Evolutionary conservation across 2,888 invertebrate species (phyloP).

Genomic region (Drosophila multiciliata): DNA sequence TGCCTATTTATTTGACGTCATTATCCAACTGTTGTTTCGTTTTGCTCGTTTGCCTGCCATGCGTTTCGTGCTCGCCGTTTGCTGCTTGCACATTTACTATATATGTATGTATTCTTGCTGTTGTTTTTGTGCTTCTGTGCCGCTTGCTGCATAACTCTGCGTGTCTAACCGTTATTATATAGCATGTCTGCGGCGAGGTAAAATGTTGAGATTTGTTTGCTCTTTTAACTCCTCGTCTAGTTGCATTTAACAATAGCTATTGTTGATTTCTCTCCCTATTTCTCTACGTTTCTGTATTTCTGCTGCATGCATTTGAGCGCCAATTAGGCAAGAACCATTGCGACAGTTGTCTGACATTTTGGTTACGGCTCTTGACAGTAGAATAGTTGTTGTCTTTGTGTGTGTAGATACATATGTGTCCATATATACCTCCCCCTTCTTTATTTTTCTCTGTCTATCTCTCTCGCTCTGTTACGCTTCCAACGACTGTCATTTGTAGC

Average conservation of each 20-base stretch:
- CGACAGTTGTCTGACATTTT: conserved; percentile 69
- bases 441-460: background rate
- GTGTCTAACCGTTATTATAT: conserved; percentile 60
- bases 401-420: conserved; percentile 15
- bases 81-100: conserved; percentile 39
- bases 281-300: conserved; percentile 1
- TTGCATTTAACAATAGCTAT: conserved; percentile 30
- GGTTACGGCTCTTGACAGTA: conserved; percentile 44
- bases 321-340: conserved; percentile 62
- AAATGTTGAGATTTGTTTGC: conserved; percentile 41
- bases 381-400: conserved; percentile 8
- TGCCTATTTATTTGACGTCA: conserved; percentile 55
- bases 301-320: conserved; percentile 57
- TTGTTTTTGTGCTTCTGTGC: conserved; percentile 1
- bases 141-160: conserved; percentile 43
- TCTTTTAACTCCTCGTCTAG: conserved; percentile 16
- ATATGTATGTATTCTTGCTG: conserved; percentile 4
- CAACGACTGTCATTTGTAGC: conserved; percentile 51
- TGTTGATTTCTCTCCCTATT: conserved; percentile 3
- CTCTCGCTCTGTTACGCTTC: conserved; percentile 8
- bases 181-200: conserved; percentile 19
- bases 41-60: conserved; percentile 38
- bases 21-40: conserved; percentile 60
- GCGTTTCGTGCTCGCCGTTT: conserved; percentile 12
- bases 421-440: conserved; percentile 1